Conservation (phyloP, 2,797 vertebrate genomes). For the Pangasius krempfi region DNA sequence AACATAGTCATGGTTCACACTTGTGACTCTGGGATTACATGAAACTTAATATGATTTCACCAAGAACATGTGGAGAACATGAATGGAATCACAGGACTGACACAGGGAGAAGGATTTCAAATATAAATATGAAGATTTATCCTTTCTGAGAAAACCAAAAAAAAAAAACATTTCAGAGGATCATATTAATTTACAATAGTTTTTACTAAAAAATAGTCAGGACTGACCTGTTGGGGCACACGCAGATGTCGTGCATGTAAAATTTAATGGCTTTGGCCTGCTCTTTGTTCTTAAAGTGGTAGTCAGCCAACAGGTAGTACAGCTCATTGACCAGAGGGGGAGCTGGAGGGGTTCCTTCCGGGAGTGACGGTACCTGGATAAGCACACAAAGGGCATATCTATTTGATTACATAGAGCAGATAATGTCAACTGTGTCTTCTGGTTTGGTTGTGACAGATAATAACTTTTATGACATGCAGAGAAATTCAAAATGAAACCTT, state of each 20-base stretch:
- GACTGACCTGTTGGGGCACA: constrained; percentile 90
- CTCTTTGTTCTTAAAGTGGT: constrained; percentile 99
- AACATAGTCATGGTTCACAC: not conserved
- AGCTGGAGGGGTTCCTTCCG: constrained; percentile 83
- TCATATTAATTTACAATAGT: not conserved
- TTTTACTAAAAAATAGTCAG: not conserved
- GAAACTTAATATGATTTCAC: not conserved
- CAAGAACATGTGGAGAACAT: not conserved
- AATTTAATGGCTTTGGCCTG: constrained; percentile 98
- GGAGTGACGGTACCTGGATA: constrained; percentile 84
- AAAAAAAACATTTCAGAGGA: not conserved
- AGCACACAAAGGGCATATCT: not conserved
- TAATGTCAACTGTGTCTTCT: not conserved
- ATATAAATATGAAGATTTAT: not conserved
- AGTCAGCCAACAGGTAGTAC: constrained; percentile 95
- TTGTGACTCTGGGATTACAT: not conserved
- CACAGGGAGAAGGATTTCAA: not conserved
- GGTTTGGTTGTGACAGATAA: not conserved
- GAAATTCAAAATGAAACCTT: not conserved
- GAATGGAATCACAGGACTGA: not conserved
- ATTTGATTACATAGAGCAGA: not conserved
- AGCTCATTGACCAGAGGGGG: constrained; percentile 90
- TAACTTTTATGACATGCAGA: not conserved
- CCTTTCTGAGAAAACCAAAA: not conserved
- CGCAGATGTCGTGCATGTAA: constrained; percentile 96